Conservation (phyloP, 2,797 vertebrate species). For the Apogon hyalosoma region DNA sequence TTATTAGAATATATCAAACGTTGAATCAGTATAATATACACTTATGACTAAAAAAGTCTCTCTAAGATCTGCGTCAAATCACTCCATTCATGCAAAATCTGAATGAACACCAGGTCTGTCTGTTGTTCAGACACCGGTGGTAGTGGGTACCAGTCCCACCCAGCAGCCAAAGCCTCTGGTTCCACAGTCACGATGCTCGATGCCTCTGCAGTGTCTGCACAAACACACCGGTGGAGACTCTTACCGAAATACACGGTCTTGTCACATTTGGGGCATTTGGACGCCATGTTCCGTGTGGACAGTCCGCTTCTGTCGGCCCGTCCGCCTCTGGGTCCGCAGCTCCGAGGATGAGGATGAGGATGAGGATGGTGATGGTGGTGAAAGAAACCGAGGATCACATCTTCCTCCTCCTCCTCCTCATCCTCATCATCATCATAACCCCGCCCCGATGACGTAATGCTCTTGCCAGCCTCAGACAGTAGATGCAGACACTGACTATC, state of each 20-base stretch:
- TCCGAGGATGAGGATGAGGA: slow-evolving; percentile 47
- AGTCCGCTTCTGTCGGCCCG: neutral
- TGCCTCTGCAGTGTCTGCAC: neutral
- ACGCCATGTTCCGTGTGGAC: slow-evolving; percentile 72
- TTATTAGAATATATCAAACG: too few relatives aligned
- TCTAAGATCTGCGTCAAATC: too few relatives aligned
- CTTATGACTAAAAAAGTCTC: too few relatives aligned
- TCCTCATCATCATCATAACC: slow-evolving; percentile 6
- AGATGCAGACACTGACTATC: too few relatives aligned
- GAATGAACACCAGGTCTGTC: too few relatives aligned
- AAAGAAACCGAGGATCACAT: slow-evolving; percentile 30
- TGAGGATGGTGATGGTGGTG: slow-evolving; percentile 12
- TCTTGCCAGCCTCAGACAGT: neutral
- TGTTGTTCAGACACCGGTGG: too few relatives aligned
- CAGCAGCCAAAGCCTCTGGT: neutral
- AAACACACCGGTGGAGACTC: slow-evolving; percentile 24
- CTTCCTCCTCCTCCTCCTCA: slow-evolving; percentile 10
- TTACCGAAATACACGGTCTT: slow-evolving; percentile 85
- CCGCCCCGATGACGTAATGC: slow-evolving; percentile 57
- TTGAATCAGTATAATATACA: too few relatives aligned
- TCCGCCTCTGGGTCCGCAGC: slow-evolving; percentile 10
- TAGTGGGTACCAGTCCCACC: neutral
- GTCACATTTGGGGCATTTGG: slow-evolving; percentile 82
- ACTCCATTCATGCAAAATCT: too few relatives aligned
- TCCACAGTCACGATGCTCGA: neutral